Evolutionary conservation across 2,113 vertebrate species (phyloP), one percentile per base, ranked within the genome.

Genomic region (Odocoileus virginianus): DNA sequence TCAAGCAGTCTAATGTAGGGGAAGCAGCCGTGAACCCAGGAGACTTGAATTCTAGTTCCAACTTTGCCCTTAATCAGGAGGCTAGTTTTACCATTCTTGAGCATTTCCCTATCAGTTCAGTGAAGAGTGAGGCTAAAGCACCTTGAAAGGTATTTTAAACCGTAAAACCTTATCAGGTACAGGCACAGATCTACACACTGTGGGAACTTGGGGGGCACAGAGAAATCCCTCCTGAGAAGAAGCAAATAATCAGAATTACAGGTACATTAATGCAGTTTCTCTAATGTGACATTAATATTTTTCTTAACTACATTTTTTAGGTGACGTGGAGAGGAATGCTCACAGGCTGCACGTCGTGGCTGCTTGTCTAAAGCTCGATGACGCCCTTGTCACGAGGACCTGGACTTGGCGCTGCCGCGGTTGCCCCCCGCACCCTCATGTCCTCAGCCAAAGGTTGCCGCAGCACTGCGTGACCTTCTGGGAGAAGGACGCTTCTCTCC

Each of bases 281-380:
- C 21, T 93, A 95, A 21, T 60, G 12, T 92, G 87, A 4, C 47
- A 19, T 27, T 90, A 47, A 6, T 92, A 7, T 87, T 89, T 57
- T 85, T 50, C 90, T 94, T 82, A 81, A 27, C 71, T 40, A 1
- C 54, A 5, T 47, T 2, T 67, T 88, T 78, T 67, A 98, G 97
- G 16, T 61, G 74, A 98, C 3, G 8, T 3, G 30, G 50, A 96
- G 79, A 94, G 43, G 76, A 97, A 98, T 61, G 16, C 57, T 89
- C 57, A 60, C 30, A 97, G 85, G 52, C 91, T 97, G 90, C 84
- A 21, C 27, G 21, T 95, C 84, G 97, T 99, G 94, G 98, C 99
- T 78, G 17, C 98, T 27, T 99, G 99, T 97, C 97, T 99, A 93
- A 98, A 99, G 57, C 98, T 99, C 7, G 99, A 99, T 57, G 93